Conservation (phyloP, 1,140 invertebrate species). For the Platyura marginata region DNA sequence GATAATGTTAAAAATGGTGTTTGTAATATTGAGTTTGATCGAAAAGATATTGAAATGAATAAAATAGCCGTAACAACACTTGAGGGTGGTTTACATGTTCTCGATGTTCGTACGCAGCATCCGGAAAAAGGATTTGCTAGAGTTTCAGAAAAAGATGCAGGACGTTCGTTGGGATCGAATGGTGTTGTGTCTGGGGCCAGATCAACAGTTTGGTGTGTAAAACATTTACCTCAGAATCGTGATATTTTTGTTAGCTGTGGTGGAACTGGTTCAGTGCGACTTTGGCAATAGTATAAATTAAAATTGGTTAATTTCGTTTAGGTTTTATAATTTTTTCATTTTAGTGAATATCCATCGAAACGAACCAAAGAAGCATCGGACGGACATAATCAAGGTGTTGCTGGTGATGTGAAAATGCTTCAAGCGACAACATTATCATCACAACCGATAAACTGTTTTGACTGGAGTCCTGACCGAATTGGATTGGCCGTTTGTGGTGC, state of each 20-base stretch:
- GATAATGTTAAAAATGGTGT: conserved; percentile 88
- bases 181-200: conserved; percentile 37
- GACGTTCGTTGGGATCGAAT: conserved; percentile 21
- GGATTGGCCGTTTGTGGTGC: conserved; percentile 75
- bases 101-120: conserved; percentile 76
- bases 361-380: conserved; percentile 46
- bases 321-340: conserved; percentile 7
- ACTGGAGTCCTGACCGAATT: conserved; percentile 82
- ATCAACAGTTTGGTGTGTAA: conserved; percentile 73
- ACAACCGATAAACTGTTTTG: conserved; percentile 78
- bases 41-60: conserved; percentile 89
- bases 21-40: conserved; percentile 79
- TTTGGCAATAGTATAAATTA: conserved; percentile 82
- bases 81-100: conserved; percentile 83
- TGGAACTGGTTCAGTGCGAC: conserved; percentile 64
- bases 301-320: conserved; percentile 2
- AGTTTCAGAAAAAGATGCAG: conserved; percentile 43
- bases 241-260: conserved; percentile 86
- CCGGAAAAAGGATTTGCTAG: conserved; percentile 70
- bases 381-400: conserved; percentile 49
- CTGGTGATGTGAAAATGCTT: conserved; percentile 52
- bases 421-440: conserved; percentile 64
- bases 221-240: conserved; percentile 83
- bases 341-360: conserved; percentile 66
- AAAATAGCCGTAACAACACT: conserved; percentile 83